Conservation (phyloP, 2,888 invertebrate genomes). For the Lordiphosa andalusiaca region DNA sequence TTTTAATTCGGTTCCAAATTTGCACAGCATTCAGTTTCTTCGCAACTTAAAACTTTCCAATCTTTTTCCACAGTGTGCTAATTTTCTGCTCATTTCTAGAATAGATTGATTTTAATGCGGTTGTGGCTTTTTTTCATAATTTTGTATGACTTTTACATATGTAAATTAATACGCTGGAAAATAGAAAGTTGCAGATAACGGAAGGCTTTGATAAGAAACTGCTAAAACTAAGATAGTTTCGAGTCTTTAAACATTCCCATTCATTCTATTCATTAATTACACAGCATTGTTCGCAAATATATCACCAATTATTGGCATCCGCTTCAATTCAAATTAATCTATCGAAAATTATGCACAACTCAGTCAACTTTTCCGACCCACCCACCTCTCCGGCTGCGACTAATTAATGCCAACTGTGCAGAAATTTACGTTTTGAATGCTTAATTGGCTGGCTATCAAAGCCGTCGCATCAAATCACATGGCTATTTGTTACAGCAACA, state of each 20-base stretch:
- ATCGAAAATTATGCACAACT: conserved; percentile 6
- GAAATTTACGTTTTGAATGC: conserved; percentile 69
- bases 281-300: neutral
- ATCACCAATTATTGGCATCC: neutral
- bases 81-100: too few relatives aligned
- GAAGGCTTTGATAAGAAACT: too few relatives aligned
- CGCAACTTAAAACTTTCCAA: too few relatives aligned
- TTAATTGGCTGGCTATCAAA: conserved; percentile 69
- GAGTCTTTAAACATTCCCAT: neutral
- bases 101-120: too few relatives aligned
- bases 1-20: too few relatives aligned
- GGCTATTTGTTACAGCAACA: conserved; percentile 71
- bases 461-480: conserved; percentile 72
- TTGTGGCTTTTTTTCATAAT: too few relatives aligned
- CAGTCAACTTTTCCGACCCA: neutral
- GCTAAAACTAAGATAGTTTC: neutral
- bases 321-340: conserved; percentile 19
- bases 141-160: too few relatives aligned
- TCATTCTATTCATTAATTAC: neutral
- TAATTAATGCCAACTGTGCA: conserved; percentile 63
- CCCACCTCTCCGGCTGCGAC: conserved; percentile 19
- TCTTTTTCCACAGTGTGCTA: too few relatives aligned
- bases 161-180: too few relatives aligned
- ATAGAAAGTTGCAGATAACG: too few relatives aligned
- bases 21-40: too few relatives aligned